These are phyloP conservation scores for Pseudomyrmex pallidus DNA, from an alignment of 1,140 invertebrate genomes.

Conservation along the genomic window DNA sequence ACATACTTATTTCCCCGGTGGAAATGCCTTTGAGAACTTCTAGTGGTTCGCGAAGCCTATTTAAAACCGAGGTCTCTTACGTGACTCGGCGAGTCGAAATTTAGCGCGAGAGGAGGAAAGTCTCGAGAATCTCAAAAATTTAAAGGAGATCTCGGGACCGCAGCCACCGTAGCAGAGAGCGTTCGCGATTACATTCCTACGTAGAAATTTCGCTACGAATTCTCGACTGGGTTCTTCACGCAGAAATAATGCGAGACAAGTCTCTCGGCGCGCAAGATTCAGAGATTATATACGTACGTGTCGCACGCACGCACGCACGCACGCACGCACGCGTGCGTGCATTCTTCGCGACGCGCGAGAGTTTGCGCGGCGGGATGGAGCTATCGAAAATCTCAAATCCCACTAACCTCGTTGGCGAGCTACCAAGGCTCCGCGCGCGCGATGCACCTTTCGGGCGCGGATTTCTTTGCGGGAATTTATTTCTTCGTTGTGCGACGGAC, in stretches of 20 bases:
- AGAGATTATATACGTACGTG: conserved; percentile 4
- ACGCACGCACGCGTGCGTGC: conserved; percentile 19
- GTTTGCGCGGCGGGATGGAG: conserved; percentile 60
- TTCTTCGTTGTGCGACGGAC: conserved; percentile 71
- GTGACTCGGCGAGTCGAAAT: too few species aligned
- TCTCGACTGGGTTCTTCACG: background rate
- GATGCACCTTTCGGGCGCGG: conserved; percentile 63
- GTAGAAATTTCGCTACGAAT: background rate
- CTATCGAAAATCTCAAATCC: conserved; percentile 81
- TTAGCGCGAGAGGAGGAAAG: too few species aligned
- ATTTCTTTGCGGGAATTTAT: conserved; percentile 77
- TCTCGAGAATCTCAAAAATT: too few species aligned
- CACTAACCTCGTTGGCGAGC: conserved; percentile 80
- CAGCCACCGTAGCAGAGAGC: background rate
- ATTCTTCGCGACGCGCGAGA: conserved; percentile 51
- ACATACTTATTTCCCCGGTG: too few species aligned
- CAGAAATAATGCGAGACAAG: conserved; percentile 1
- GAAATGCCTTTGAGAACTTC: too few species aligned
- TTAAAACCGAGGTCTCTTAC: too few species aligned
- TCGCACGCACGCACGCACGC: conserved; percentile 3
- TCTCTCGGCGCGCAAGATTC: conserved; percentile 12
- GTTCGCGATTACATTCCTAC: background rate
- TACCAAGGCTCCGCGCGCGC: conserved; percentile 69
- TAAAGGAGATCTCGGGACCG: too few species aligned
- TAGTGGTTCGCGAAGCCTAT: too few species aligned